Evolutionary conservation across 2,113 vertebrate species (phyloP).

Genomic region (Macrotis lagotis): DNA sequence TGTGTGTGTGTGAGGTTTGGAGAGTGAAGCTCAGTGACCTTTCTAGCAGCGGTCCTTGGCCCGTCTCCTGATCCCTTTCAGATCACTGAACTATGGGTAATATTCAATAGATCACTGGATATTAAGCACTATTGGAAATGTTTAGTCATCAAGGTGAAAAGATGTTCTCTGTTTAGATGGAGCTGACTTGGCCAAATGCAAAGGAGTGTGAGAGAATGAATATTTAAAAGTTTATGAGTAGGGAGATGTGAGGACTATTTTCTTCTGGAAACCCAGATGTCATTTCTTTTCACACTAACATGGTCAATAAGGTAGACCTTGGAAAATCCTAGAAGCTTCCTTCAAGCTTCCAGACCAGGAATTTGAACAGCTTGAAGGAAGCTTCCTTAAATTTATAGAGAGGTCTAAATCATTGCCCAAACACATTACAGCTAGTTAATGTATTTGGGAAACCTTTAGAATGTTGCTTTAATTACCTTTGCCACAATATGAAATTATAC

Average conservation of each 20-base stretch:
- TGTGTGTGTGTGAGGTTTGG: neutral
- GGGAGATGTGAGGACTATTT: neutral
- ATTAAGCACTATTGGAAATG: neutral
- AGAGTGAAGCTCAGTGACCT: neutral
- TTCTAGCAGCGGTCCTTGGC: accelerated
- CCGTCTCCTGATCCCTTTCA: accelerated
- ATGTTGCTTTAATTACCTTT: conserved; percentile 9
- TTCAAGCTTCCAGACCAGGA: neutral
- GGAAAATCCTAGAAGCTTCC: neutral
- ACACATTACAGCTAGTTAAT: neutral
- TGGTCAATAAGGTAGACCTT: neutral
- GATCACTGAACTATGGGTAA: neutral
- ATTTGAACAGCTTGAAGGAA: neutral
- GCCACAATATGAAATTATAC: neutral
- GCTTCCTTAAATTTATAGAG: neutral
- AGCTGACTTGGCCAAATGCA: conserved; percentile 7
- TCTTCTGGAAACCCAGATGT: neutral
- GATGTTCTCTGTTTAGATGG: neutral
- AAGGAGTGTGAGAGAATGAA: neutral
- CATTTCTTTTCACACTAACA: accelerated
- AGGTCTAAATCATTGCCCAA: neutral
- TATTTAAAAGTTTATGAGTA: neutral
- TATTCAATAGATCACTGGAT: neutral
- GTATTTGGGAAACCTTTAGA: neutral
- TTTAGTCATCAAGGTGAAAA: neutral